phyloP scores from a whole-genome alignment of 2,888 invertebrate species.

The Hirtodrosophila alboralis region DNA sequence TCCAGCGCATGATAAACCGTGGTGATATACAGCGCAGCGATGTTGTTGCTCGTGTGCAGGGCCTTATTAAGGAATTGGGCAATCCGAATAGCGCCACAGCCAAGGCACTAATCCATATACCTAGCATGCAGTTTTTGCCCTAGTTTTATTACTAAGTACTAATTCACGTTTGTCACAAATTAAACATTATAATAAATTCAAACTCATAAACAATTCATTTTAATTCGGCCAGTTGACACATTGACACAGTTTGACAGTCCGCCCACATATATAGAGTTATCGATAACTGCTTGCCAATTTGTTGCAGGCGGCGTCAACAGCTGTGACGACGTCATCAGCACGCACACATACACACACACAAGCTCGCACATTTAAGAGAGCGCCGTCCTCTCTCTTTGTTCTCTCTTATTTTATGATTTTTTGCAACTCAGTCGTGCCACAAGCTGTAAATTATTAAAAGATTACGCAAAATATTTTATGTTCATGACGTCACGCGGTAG shows the following conservation, averaged over 20 bases:
- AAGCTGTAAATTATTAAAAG: conserved; percentile 4
- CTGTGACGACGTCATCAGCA: conserved; percentile 51
- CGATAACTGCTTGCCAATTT: conserved; percentile 59
- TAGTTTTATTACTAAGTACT: conserved; percentile 65
- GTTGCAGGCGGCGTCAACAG: conserved; percentile 51
- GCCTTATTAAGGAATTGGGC: conserved; percentile 81
- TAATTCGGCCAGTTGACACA: conserved; percentile 54
- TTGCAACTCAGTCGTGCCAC: conserved; percentile 25
- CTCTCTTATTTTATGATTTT: conserved; percentile 23
- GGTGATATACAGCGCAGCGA: conserved; percentile 82
- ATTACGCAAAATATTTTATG: conserved; percentile 11
- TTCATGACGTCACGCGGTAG: conserved; percentile 3
- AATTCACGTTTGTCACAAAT: conserved; percentile 38
- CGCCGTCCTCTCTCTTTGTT: conserved; percentile 5
- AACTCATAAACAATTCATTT: conserved; percentile 31
- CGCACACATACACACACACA: conserved; percentile 5
- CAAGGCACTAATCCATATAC: conserved; percentile 79
- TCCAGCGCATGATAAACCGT: conserved; percentile 81
- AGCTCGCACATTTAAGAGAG: conserved; percentile 1
- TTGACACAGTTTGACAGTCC: conserved; percentile 60
- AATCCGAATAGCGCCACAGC: conserved; percentile 80
- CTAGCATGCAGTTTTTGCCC: conserved; percentile 82
- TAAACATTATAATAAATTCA: conserved; percentile 45
- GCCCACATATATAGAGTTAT: conserved; percentile 45
- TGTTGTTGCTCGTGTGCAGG: conserved; percentile 81